These are phyloP conservation scores for Saimiri boliviensis DNA, from an alignment of 2,113 vertebrate genomes.

Conservation along the genomic window DNA sequence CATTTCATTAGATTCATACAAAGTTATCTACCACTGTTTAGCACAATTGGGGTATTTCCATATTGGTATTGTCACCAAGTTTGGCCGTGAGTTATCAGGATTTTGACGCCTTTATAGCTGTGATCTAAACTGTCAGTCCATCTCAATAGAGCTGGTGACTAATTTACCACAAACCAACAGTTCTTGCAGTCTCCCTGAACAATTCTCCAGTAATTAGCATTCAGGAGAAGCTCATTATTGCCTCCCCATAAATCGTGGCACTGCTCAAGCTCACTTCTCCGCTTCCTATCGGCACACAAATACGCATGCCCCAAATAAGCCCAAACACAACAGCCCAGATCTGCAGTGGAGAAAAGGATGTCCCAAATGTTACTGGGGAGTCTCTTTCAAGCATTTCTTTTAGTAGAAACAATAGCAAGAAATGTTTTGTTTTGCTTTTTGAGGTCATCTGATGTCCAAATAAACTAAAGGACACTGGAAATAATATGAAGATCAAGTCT, in stretches of 20 bases:
- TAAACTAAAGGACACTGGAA: slow-evolving; percentile 56
- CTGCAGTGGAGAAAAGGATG: slow-evolving; percentile 62
- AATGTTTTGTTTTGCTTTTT: background rate
- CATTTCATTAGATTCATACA: slow-evolving; percentile 52
- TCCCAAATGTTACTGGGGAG: slow-evolving; percentile 54
- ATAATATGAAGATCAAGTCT: slow-evolving; percentile 69
- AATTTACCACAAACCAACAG: slow-evolving; percentile 86
- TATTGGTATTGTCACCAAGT: slow-evolving; percentile 60
- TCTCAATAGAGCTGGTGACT: slow-evolving; percentile 82
- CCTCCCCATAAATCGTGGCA: slow-evolving; percentile 79
- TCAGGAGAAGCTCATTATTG: slow-evolving; percentile 84
- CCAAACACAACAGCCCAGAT: slow-evolving; percentile 43
- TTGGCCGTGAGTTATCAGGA: slow-evolving; percentile 69
- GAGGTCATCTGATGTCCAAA: background rate
- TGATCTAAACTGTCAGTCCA: slow-evolving; percentile 73
- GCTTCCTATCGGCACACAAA: background rate
- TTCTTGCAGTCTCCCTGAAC: slow-evolving; percentile 84
- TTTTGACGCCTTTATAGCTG: slow-evolving; percentile 80
- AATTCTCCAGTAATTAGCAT: slow-evolving; percentile 87
- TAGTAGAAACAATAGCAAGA: background rate
- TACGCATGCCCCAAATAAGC: slow-evolving; percentile 36
- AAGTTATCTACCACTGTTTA: slow-evolving; percentile 47
- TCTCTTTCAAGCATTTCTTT: slow-evolving; percentile 61
- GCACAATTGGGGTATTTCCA: slow-evolving; percentile 63
- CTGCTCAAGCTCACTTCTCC: slow-evolving; percentile 74